Evolutionary conservation across 2,888 invertebrate genomes (phyloP).

Genomic region (Hermaeophaga mercurialis): DNA sequence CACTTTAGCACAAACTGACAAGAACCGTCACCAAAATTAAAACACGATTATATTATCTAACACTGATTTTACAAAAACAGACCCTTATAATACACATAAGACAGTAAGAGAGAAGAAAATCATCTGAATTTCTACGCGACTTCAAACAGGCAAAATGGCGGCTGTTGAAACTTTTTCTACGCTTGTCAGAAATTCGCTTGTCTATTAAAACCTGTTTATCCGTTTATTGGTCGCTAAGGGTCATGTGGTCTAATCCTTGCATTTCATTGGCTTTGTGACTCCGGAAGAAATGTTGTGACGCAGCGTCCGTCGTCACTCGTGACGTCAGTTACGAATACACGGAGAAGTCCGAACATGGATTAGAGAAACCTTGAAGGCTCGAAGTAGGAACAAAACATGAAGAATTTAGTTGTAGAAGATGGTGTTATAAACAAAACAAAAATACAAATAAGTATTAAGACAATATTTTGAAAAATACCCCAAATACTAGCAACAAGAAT

Average conservation of each 20-base stretch:
- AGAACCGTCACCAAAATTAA: slow-evolving; percentile 55
- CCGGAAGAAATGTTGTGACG: slow-evolving; percentile 58
- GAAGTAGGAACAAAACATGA: slow-evolving; percentile 21
- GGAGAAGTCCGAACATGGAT: slow-evolving; percentile 33
- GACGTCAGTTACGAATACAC: slow-evolving; percentile 48
- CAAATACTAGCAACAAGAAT: too few relatives aligned
- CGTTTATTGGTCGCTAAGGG: slow-evolving; percentile 55
- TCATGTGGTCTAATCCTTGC: slow-evolving; percentile 58
- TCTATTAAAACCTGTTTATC: slow-evolving; percentile 57
- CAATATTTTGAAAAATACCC: too few relatives aligned
- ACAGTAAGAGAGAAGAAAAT: slow-evolving; percentile 72
- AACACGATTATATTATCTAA: slow-evolving; percentile 50
- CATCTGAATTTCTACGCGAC: slow-evolving; percentile 77
- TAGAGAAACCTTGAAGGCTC: slow-evolving; percentile 22
- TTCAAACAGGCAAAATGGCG: slow-evolving; percentile 90
- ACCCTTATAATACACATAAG: slow-evolving; percentile 54
- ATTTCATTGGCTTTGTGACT: slow-evolving; percentile 55
- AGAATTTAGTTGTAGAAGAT: slow-evolving; percentile 8
- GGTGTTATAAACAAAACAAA: slow-evolving; percentile 10
- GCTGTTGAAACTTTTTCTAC: slow-evolving; percentile 95
- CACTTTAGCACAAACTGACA: slow-evolving; percentile 61
- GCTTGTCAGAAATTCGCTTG: slow-evolving; percentile 83
- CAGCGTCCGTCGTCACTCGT: slow-evolving; percentile 54
- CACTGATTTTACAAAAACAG: slow-evolving; percentile 55
- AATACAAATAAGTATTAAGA: too few relatives aligned